Conservation (phyloP, 2,113 vertebrate genomes). For the Nycticorax nycticorax region DNA sequence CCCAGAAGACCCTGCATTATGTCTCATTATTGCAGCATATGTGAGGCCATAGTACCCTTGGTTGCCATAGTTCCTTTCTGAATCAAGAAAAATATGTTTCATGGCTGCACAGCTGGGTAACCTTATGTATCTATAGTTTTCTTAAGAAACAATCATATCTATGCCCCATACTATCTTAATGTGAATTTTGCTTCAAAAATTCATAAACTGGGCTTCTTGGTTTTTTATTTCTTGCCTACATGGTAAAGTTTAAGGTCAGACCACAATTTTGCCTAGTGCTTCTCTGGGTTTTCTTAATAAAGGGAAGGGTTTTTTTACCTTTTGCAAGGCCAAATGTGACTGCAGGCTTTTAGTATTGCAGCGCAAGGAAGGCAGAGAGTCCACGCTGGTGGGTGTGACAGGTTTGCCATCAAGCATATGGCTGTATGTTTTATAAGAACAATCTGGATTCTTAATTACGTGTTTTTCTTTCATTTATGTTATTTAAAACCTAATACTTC, state of each 20-base stretch:
- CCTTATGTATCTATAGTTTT: background rate
- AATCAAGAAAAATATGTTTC: constrained; percentile 11
- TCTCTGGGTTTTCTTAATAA: background rate
- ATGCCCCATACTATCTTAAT: background rate
- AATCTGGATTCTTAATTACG: background rate
- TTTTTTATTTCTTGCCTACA: background rate
- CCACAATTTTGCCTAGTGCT: background rate
- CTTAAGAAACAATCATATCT: background rate
- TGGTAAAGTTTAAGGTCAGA: background rate
- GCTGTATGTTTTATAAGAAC: background rate
- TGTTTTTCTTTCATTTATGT: background rate
- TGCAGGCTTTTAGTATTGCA: background rate
- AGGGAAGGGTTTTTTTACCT: background rate
- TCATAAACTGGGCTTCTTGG: background rate
- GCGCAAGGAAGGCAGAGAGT: background rate
- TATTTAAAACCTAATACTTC: constrained; percentile 8
- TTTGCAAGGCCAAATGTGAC: background rate
- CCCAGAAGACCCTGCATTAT: constrained; percentile 45
- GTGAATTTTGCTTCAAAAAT: background rate
- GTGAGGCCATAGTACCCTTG: constrained; percentile 17
- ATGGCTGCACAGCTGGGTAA: constrained; percentile 15
- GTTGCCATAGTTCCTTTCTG: constrained; percentile 45
- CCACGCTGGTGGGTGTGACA: background rate
- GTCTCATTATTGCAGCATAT: constrained; percentile 28
- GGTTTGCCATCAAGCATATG: background rate